Evolutionary conservation across 2,113 vertebrate genomes (phyloP), one percentile per base, ranked within the genome.

Genomic region (Psophia crepitans): DNA sequence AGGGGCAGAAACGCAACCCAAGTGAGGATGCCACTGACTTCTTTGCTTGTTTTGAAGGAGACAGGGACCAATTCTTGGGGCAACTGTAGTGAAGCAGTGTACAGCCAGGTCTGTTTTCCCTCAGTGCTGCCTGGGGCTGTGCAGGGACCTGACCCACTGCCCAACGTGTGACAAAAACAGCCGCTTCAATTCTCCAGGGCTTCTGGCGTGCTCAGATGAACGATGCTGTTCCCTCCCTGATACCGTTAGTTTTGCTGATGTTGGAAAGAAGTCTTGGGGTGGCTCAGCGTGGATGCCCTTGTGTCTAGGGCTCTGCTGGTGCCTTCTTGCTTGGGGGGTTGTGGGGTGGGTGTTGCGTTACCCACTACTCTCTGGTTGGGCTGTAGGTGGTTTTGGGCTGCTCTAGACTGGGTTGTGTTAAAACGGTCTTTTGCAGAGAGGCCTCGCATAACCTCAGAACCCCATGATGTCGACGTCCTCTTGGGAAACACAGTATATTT

Each of bases 401-500:
- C 74, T 81, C 61, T 73, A 18, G 19, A 87, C 41, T n/a, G 37
- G 33, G 41, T 46, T 57, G 10, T 89, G 53, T 57, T 58, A 24
- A 27, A 57, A 39, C 1, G 37, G 4, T 93, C 16, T 95, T 75
- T 84, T 97, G 33, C 98, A 99, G 99, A 99, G 98, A 97, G 99
- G 20, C 99, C 99, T 82, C 98, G 99, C 85, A 99, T 99, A 95
- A 99, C 99, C 48, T 99, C 98, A 3, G 98, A 99, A 64, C 99
- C 99, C 12, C 98, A 98, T 30, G 99, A 99, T 41, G 99, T 98
- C 0, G 99, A 99, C 6, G 98, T 99, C 69, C 98, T 98, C 68
- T 98, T 99, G 74, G 99, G 99, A 92, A 99, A 99, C 97, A 99
- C 99, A 0, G 99, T 99, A 89, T 99, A 99, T 98, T 99, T 99